Evolutionary conservation across 2,113 vertebrate species (phyloP).

Genomic region (Bungarus multicinctus): DNA sequence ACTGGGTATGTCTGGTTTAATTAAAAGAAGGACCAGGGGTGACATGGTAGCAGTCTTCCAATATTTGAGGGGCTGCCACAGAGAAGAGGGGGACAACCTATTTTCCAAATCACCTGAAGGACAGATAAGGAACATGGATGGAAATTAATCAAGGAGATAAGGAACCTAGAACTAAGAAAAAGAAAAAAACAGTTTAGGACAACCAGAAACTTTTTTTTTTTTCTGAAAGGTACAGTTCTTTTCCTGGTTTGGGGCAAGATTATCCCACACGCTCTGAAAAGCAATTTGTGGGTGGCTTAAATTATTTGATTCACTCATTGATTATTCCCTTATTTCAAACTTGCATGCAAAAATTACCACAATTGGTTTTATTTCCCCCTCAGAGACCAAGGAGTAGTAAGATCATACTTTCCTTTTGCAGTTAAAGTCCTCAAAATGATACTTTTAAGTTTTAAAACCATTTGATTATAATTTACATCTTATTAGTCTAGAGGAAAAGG

Average conservation of each 20-base stretch:
- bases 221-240: not conserved
- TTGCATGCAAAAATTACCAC: not conserved
- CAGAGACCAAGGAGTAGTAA: not conserved
- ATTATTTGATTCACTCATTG: not conserved
- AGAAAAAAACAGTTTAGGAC: not conserved
- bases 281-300: not conserved
- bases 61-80: too few species aligned
- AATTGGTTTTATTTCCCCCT: not conserved
- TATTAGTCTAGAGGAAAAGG: conserved; percentile 45
- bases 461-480: conserved; percentile 60
- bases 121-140: too few species aligned
- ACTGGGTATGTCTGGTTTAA: too few species aligned
- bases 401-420: conserved; percentile 19
- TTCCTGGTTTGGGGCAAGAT: not conserved
- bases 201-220: not conserved
- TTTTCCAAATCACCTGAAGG: too few species aligned
- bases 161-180: too few species aligned
- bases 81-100: too few species aligned
- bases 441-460: conserved; percentile 55
- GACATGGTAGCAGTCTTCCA: too few species aligned
- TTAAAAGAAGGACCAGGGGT: too few species aligned
- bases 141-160: too few species aligned
- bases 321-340: not conserved
- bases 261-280: not conserved
- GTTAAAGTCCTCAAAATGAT: conserved; percentile 41